phyloP scores from a whole-genome alignment of 2,888 invertebrate species.

The Hymenopus coronatus region DNA sequence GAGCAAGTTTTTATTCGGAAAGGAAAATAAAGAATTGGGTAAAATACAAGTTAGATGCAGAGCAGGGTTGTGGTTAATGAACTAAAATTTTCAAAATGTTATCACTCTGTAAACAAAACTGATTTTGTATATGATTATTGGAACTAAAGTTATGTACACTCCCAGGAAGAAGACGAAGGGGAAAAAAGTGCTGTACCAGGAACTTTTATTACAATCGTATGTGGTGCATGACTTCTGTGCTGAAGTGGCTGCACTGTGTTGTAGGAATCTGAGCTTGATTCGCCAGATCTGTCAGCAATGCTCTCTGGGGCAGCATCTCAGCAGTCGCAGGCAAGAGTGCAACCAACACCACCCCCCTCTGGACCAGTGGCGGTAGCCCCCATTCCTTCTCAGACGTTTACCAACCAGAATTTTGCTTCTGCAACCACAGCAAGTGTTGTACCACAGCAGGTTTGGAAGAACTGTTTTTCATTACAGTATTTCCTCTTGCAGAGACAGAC shows the following conservation, averaged over 20 bases:
- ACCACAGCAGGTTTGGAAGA: constrained; percentile 46
- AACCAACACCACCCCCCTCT: constrained; percentile 33
- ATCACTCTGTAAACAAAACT: too few species aligned
- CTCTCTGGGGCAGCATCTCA: constrained; percentile 30
- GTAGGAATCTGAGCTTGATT: constrained; percentile 87
- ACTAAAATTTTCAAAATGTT: too few species aligned
- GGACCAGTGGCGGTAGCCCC: constrained; percentile 38
- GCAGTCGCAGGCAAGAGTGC: constrained; percentile 5
- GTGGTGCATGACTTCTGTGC: neutral
- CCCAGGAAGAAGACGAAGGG: too few species aligned
- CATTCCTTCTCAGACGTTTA: constrained; percentile 81
- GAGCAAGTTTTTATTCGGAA: too few species aligned
- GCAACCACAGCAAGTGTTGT: constrained; percentile 44
- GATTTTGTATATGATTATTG: too few species aligned
- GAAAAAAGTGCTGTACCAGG: too few species aligned
- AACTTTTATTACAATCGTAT: neutral
- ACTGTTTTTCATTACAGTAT: neutral
- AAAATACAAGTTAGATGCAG: too few species aligned
- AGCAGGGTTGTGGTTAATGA: too few species aligned
- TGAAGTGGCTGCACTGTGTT: neutral
- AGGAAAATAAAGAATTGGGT: too few species aligned
- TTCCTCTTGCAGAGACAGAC: neutral
- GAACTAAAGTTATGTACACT: too few species aligned
- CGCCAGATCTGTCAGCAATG: constrained; percentile 56
- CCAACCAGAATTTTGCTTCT: constrained; percentile 73